Evolutionary conservation across 2,888 invertebrate species (phyloP), one percentile per base, ranked within the genome.

Genomic region (Ametastegia equiseti): DNA sequence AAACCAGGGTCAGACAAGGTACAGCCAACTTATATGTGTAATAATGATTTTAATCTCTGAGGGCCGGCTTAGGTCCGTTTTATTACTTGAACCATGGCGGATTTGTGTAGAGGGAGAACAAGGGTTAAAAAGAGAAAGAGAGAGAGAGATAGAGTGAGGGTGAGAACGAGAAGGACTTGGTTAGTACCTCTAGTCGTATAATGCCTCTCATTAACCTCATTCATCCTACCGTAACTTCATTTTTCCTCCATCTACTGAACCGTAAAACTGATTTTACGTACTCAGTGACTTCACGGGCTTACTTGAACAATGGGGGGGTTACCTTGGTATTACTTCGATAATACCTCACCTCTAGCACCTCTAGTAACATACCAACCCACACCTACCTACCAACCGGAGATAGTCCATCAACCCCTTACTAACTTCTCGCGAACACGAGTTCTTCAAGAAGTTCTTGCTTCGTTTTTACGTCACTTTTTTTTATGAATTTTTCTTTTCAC

Each of bases 31-130:
- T 83, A 82, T 13, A 19, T 75, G 65, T 82, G 81, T 81, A 83
- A 83, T 84, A 84, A 86, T 67, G 86, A 86, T 87, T 83, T 81
- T 84, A 85, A 86, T 86, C 87, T 84, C 47, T 30, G 77, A 50
- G 33, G 27, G 80, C 73, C 82, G 60, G 82, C 82, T 78, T 82
- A 67, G 54, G 75, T 75, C 27, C 60, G 82, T 79, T 82, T 82
- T 82, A 82, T 73, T 79, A 77, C 80, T 75, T 50, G 30, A 30
- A 30, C 81, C 47, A 65, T 15, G 45, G 15, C 33, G 54, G 33
- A 75, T 75, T 75, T 75, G 45, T 75, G 36, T 75, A 47, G 27
- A 19, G 67, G 19, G n/a, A 7, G 50, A 75, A 57, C 13, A 36
- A 39, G 36, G 1, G 78, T 9, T 39, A 39, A 45, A 54, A 0